phyloP scores from a whole-genome alignment of 2,113 vertebrate genomes.

The Callorhinus ursinus region DNA sequence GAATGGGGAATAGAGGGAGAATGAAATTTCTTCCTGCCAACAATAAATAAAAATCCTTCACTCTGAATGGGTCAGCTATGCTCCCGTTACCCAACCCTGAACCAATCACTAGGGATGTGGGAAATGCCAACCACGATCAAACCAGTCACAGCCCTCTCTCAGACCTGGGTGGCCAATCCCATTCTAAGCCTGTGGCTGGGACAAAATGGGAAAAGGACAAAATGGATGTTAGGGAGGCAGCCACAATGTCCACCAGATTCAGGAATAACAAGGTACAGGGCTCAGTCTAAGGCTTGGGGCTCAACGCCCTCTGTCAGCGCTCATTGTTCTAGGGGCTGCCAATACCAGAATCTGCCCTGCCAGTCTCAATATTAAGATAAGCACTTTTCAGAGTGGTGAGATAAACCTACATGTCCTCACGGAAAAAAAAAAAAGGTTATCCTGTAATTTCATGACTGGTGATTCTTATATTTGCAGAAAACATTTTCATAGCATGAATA shows the following conservation, averaged over 20 bases:
- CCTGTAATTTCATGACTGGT: neutral
- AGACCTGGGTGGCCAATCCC: neutral
- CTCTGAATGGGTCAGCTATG: neutral
- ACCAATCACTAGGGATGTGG: neutral
- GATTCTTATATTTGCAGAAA: neutral
- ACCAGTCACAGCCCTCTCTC: neutral
- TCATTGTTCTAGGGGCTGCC: neutral
- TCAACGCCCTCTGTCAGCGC: neutral
- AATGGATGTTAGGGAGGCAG: neutral
- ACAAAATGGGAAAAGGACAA: neutral
- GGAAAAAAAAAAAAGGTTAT: neutral
- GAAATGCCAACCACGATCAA: neutral
- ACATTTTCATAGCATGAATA: neutral
- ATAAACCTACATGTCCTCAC: neutral
- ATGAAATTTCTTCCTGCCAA: neutral
- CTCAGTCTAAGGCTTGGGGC: neutral
- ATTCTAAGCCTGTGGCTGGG: neutral
- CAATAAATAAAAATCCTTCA: neutral
- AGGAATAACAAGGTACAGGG: neutral
- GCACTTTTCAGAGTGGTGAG: neutral
- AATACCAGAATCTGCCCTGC: neutral
- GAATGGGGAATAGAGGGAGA: neutral
- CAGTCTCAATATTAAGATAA: neutral
- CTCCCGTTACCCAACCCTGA: neutral
- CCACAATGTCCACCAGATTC: neutral